phyloP scores from a whole-genome alignment of 2,797 vertebrate genomes.

The Chaunax sp. region DNA sequence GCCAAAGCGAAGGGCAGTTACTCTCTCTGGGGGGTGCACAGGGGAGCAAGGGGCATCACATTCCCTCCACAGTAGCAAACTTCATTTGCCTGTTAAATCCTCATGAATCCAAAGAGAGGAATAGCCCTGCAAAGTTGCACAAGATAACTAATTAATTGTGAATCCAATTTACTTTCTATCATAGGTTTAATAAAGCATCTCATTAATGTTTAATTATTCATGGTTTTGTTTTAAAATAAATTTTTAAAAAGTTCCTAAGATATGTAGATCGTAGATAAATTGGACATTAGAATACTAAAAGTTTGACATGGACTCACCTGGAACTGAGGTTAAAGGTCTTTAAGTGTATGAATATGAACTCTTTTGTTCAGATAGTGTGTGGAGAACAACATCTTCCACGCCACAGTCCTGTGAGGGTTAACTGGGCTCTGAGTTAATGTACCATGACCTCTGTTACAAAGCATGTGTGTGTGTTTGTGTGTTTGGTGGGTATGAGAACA shows the following conservation, averaged over 20 bases:
- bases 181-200: not conserved
- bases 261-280: not conserved
- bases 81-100: constrained; percentile 69
- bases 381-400: constrained; percentile 27
- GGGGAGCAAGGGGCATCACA: constrained; percentile 65
- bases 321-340: not conserved
- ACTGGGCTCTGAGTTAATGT: constrained; percentile 61
- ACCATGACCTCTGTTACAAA: constrained; percentile 64
- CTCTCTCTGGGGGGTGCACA: constrained; percentile 50
- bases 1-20: constrained; percentile 71
- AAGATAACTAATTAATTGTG: not conserved
- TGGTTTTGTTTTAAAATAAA: not conserved
- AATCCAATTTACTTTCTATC: not conserved
- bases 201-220: not conserved
- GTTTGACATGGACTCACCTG: not conserved
- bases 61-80: constrained; percentile 68
- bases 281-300: not conserved
- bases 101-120: constrained; percentile 28
- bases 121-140: not conserved
- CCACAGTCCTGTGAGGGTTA: constrained; percentile 49
- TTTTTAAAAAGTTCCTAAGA: no score
- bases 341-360: constrained; percentile 8
- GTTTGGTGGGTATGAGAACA: not conserved
- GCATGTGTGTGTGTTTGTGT: not conserved
- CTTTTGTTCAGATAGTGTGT: constrained; percentile 16